Evolutionary conservation across 2,888 invertebrate genomes (phyloP), one percentile per base, ranked within the genome.

Genomic region (Eurytoma adleriae): DNA sequence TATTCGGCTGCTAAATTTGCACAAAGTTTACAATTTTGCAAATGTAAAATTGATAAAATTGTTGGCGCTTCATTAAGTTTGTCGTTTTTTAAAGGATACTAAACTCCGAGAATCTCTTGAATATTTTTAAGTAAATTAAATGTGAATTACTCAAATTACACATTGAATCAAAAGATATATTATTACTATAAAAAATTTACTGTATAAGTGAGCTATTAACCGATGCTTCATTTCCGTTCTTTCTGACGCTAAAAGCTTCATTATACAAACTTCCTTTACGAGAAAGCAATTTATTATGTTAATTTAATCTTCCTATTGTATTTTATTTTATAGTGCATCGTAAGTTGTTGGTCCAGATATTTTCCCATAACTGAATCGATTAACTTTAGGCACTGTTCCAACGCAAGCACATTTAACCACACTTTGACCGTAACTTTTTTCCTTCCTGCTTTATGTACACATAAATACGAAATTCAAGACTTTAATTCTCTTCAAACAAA

Each of bases 381-480:
- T 72, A 72, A 72, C 62, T 72, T 72, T 72, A 72, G 72, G 72
- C 72, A 72, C 16, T 52, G 61, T 72, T 72, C 72, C 72, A 72
- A 72, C 72, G 61, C 52, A 24, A 18, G 30, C 20, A 69, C 18
- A 20, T 18, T 56, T 56, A 57, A 20, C 56, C 57, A 56, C 27
- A 54, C 50, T 27, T 16, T 18, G 20, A 18, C 4, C n/a, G 27
- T 68, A 54, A 5, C 13, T 40, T 30, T 56, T 18, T 52, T 13
- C 18, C 30, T 7, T 20, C 20, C 50, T 66, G 54, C 20, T 16
- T 16, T 5, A 18, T 59, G 18, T 14, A 12, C 20, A 57, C 52
- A 56, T 56, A 30, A 27, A 62, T 14, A 62, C 24, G 27, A 24
- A 30, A 16, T 62, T 16, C 27, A 24, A 62, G 62, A 62, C 24